These are phyloP conservation scores for Pelodiscus sinensis DNA, from an alignment of 2,113 vertebrate species.

Conservation along the genomic window DNA sequence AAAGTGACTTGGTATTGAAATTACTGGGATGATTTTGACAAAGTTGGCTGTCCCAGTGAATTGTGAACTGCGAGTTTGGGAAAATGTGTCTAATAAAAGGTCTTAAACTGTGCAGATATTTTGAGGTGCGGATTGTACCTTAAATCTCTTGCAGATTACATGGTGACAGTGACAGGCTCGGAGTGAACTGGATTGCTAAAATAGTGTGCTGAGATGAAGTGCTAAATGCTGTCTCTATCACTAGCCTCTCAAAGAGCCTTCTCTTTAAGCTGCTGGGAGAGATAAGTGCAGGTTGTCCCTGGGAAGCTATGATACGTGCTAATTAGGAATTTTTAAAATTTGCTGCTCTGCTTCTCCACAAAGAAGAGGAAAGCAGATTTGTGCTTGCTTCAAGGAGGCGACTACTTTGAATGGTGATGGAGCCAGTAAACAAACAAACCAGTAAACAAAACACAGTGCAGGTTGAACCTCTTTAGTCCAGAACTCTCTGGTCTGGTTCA, in stretches of 20 bases:
- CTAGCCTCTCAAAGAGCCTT: conserved; percentile 73
- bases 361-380: conserved; percentile 66
- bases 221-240: conserved; percentile 73
- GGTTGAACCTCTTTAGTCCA: too few relatives aligned
- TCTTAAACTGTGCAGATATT: conserved; percentile 60
- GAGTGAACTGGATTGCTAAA: conserved; percentile 67
- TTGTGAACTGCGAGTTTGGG: conserved; percentile 52
- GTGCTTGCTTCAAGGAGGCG: conserved; percentile 54
- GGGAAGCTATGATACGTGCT: conserved; percentile 75
- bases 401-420: conserved; percentile 60
- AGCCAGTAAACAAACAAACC: conserved; percentile 67
- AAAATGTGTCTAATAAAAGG: conserved; percentile 63
- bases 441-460: conserved; percentile 62
- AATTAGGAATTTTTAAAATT: conserved; percentile 67
- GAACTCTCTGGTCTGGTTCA: too few relatives aligned
- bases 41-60: conserved; percentile 24
- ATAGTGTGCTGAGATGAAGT: conserved; percentile 67
- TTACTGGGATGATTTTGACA: conserved; percentile 34
- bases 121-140: conserved; percentile 26
- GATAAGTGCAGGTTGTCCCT: conserved; percentile 77
- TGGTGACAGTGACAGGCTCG: conserved; percentile 43
- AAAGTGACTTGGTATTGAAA: conserved; percentile 47
- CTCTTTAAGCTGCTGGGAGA: conserved; percentile 66
- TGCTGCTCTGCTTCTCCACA: conserved; percentile 58
- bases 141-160: conserved; percentile 68